A percentile compares a stretch with the other conserved stretches of the same genome.
Conservation (phyloP, 2,113 vertebrate species). For the Nycticebus coucang region DNA sequence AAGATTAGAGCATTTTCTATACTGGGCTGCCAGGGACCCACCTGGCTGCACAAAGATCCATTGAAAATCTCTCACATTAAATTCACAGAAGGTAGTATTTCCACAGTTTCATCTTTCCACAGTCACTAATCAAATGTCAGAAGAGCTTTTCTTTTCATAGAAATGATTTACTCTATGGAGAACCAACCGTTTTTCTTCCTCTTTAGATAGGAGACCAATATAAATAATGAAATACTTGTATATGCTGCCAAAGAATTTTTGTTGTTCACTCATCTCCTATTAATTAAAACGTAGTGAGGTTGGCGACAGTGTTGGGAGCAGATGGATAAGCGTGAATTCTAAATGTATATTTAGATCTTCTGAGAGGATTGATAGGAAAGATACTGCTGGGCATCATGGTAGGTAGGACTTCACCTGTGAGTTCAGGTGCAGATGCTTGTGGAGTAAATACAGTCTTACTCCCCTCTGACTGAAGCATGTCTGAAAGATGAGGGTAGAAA, state of each 20-base stretch:
- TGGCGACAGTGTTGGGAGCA: not conserved
- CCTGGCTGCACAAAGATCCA: not conserved
- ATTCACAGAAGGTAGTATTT: not conserved
- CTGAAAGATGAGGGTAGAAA: not conserved
- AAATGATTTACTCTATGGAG: not conserved
- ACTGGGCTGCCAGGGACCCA: not conserved
- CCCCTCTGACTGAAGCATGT: not conserved
- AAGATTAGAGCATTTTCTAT: not conserved
- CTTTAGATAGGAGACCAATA: not conserved
- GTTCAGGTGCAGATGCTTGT: not conserved
- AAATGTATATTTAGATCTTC: not conserved
- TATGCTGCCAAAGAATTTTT: not conserved
- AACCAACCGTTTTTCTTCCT: not conserved
- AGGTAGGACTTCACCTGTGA: not conserved
- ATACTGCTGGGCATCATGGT: not conserved
- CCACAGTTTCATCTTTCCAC: not conserved
- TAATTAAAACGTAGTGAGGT: conserved; percentile 49
- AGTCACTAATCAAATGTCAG: not conserved
- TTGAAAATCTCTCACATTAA: not conserved
- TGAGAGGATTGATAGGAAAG: not conserved
- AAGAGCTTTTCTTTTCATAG: conserved; percentile 45
- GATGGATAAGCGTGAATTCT: not conserved
- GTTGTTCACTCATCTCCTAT: conserved; percentile 46
- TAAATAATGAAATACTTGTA: not conserved
- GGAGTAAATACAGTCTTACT: fast-evolving